Percentiles rank a stretch among this genome's conserved stretches.
These are phyloP conservation scores for Grus americana DNA, from an alignment of 2,113 vertebrate genomes.

Conservation along the genomic window DNA sequence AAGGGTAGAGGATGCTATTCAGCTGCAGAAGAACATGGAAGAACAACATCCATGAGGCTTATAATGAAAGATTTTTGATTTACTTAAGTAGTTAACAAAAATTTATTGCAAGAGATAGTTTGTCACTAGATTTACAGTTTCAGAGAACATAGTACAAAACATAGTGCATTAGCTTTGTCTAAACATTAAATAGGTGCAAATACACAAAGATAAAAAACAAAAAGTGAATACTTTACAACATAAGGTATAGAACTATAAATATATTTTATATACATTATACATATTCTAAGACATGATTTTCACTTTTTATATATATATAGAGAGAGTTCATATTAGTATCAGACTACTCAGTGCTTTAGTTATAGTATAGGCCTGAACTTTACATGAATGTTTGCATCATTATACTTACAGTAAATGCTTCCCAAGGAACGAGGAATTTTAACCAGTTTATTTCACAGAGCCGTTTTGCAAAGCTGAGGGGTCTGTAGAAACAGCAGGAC, in stretches of 20 bases:
- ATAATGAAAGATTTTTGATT: slow-evolving; percentile 65
- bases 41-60: slow-evolving; percentile 39
- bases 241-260: slow-evolving; percentile 81
- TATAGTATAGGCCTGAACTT: slow-evolving; percentile 58
- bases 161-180: slow-evolving; percentile 79
- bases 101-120: slow-evolving; percentile 83
- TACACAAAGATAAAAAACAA: slow-evolving; percentile 78
- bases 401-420: slow-evolving; percentile 64
- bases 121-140: slow-evolving; percentile 80
- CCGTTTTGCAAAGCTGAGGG: neutral
- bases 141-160: slow-evolving; percentile 81
- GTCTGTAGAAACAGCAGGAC: neutral
- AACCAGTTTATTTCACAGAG: neutral
- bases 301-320: neutral
- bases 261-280: slow-evolving; percentile 81
- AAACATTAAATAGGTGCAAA: slow-evolving; percentile 81
- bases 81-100: slow-evolving; percentile 79
- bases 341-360: slow-evolving; percentile 75
- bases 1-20: neutral
- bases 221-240: slow-evolving; percentile 78
- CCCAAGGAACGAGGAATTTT: neutral
- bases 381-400: slow-evolving; percentile 58
- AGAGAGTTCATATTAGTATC: slow-evolving; percentile 59
- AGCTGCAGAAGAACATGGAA: slow-evolving; percentile 52
- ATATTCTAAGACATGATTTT: slow-evolving; percentile 75